Evolutionary conservation across 2,113 vertebrate species (phyloP).

Genomic region (Ictalurus furcatus): DNA sequence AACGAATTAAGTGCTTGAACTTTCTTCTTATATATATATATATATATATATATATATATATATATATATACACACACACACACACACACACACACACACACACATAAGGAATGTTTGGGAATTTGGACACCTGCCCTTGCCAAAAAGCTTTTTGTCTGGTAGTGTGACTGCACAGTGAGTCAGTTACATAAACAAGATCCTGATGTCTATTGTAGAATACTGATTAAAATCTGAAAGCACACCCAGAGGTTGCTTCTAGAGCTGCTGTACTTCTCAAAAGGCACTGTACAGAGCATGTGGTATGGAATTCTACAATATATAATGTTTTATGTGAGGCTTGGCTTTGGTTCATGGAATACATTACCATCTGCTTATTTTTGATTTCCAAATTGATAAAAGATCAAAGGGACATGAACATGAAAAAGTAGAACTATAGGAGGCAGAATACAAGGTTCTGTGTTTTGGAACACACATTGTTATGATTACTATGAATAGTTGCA

Average conservation of each 20-base stretch:
- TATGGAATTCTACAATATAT: neutral
- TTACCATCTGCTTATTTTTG: neutral
- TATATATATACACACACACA: neutral
- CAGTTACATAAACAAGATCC: conserved; percentile 6
- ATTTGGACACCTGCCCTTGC: neutral
- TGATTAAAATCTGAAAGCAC: conserved; percentile 23
- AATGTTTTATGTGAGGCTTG: neutral
- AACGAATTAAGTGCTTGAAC: neutral
- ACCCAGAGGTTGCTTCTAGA: neutral
- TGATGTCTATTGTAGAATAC: neutral
- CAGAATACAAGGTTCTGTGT: neutral
- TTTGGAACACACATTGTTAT: neutral
- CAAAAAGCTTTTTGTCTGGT: neutral
- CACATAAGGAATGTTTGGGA: neutral
- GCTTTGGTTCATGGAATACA: neutral
- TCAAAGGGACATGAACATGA: neutral
- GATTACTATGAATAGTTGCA: neutral
- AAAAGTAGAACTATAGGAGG: neutral
- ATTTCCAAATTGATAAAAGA: neutral
- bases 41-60: neutral
- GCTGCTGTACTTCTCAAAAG: neutral
- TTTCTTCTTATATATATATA: neutral
- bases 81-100: no score
- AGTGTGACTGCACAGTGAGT: neutral
- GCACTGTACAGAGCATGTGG: neutral